Base-by-base conservation (phyloP, 2,888 invertebrate species). In the Metallyticus violacea region DNA sequence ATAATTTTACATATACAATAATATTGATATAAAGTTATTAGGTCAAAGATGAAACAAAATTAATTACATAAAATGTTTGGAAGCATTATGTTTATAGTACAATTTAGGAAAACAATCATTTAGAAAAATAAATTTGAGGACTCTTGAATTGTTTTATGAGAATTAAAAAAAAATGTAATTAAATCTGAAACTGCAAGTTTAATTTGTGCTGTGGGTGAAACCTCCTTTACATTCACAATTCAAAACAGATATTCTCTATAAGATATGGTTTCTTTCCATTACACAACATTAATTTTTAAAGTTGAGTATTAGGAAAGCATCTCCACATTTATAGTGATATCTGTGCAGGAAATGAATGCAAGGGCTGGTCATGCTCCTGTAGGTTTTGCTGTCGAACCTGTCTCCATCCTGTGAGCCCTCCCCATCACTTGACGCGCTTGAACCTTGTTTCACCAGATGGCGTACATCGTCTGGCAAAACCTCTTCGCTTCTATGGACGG, bases 401-500 rank as follows among this genome's bases (percentile, higher is more conserved):
- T 90, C 90, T 89, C 90, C 90, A 89, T 90, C 90, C 88, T 90
- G 90, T 79, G 90, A 95, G 90, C 95, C 95, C 92, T 96, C 96
- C 92, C 97, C 97, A 92, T 98, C 98, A 93, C 97, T 97, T 92
- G 98, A 98, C 91, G 97, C 97, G 91, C 97, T 97, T 91, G 97
- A 97, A 91, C 97, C 96, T 91, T 97, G 97, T 91, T 93, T 92
- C 90, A 93, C 93, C 92, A 91, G 92, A 90, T 94, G 94, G 89
- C 95, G 93, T 91, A 95, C 94, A 92, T 97, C 97, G 90, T 97
- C 96, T 89, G 98, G 98, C 91, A 96, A 95, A 91, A 99, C 97
- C 93, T 99, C 99, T 94, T 99, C 99, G 93, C 99, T 99, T 93
- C 99, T 96, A 94, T 99, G 98, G 92, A 99, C 97, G 93, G 98